phyloP scores from a whole-genome alignment of 2,888 invertebrate genomes.

The Deilephila porcellus region DNA sequence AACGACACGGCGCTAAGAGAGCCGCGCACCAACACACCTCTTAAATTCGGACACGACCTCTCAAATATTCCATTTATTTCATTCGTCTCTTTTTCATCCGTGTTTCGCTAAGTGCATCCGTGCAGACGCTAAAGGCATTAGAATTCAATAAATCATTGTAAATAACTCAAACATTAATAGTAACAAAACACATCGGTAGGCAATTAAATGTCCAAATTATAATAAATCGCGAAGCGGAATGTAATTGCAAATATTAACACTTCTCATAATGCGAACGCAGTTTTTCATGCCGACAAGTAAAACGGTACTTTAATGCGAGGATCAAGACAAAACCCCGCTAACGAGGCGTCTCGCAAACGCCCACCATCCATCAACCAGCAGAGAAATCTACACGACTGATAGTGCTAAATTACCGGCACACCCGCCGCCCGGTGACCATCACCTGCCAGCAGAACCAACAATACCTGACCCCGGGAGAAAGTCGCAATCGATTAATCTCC shows the following conservation, averaged over 20 bases:
- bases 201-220: background rate
- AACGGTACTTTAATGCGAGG: conserved; percentile 40
- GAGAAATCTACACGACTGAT: conserved; percentile 54
- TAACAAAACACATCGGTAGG: background rate
- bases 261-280: conserved; percentile 7
- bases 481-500: conserved; percentile 75
- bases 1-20: conserved; percentile 11
- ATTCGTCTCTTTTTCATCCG: background rate
- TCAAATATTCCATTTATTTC: background rate
- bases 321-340: conserved; percentile 51
- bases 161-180: conserved; percentile 4
- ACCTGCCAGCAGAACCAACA: conserved; percentile 57
- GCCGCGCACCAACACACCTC: background rate
- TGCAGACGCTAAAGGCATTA: conserved; percentile 7
- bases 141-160: conserved; percentile 2
- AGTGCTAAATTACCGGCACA: conserved; percentile 66
- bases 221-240: conserved; percentile 1
- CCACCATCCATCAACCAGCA: conserved; percentile 51
- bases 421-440: conserved; percentile 52
- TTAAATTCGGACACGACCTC: background rate
- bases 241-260: conserved; percentile 27
- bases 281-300: conserved; percentile 14
- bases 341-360: conserved; percentile 54
- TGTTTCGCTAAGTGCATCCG: background rate
- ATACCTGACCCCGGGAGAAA: conserved; percentile 73